Conservation (phyloP, 2,888 invertebrate species). For the Hetaerina titia region DNA sequence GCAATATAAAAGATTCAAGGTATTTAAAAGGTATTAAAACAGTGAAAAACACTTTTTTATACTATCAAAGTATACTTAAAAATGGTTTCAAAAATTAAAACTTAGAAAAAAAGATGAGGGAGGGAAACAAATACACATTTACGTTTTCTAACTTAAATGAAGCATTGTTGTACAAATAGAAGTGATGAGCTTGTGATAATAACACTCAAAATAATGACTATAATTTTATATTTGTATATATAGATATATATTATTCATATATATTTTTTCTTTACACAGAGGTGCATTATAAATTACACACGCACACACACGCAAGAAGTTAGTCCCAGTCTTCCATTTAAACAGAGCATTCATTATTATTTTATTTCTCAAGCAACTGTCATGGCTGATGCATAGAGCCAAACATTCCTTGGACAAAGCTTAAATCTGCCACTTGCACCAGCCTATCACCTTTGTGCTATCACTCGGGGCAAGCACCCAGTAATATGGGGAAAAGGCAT, state of each 20-base stretch:
- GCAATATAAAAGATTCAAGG: neutral
- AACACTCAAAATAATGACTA: neutral
- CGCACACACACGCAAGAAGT: slow-evolving; percentile 61
- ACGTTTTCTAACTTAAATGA: too few species aligned
- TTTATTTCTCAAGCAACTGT: slow-evolving; percentile 61
- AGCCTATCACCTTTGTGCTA: slow-evolving; percentile 67
- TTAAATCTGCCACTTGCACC: slow-evolving; percentile 61
- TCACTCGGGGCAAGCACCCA: slow-evolving; percentile 66
- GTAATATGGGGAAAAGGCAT: slow-evolving; percentile 54
- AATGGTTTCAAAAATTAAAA: neutral
- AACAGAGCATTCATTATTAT: slow-evolving; percentile 64
- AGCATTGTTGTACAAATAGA: too few species aligned
- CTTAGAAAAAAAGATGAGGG: too few species aligned
- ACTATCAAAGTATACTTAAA: neutral
- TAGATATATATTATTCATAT: slow-evolving; percentile 66
- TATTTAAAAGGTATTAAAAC: neutral
- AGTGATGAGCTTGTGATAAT: too few species aligned
- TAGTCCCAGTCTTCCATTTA: slow-evolving; percentile 64
- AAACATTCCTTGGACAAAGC: slow-evolving; percentile 62
- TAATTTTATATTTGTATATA: slow-evolving; percentile 43
- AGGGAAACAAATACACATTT: too few species aligned
- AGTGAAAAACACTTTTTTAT: neutral
- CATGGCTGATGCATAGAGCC: slow-evolving; percentile 60
- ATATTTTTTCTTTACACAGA: slow-evolving; percentile 64
- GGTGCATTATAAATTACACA: slow-evolving; percentile 67